A percentile compares a stretch with the other conserved stretches of the same genome.
Conservation (phyloP, 2,797 vertebrate genomes). For the Lophius americanus region DNA sequence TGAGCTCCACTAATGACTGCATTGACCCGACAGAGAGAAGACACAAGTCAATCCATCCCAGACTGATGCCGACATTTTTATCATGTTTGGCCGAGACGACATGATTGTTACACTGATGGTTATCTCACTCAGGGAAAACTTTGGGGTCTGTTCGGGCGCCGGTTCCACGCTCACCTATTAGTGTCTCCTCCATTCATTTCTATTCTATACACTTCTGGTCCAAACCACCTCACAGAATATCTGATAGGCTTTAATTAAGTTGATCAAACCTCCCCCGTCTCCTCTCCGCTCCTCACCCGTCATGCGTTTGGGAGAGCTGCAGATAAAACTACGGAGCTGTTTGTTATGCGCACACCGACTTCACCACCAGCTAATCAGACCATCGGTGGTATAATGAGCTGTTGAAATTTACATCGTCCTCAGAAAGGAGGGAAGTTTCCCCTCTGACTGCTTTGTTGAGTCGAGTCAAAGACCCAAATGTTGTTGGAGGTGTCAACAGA, state of each 20-base stretch:
- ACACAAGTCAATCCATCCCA: slow-evolving; percentile 40
- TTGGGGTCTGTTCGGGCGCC: slow-evolving; percentile 34
- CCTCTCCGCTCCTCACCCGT: slow-evolving; percentile 35
- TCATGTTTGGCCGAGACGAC: slow-evolving; percentile 40
- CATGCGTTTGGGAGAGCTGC: slow-evolving; percentile 74
- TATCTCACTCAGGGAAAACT: slow-evolving; percentile 28
- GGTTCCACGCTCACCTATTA: slow-evolving; percentile 49
- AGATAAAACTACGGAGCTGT: slow-evolving; percentile 84
- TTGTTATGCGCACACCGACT: slow-evolving; percentile 89
- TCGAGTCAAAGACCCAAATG: no score
- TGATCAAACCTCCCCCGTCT: slow-evolving; percentile 57
- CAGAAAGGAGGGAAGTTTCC: slow-evolving; percentile 31
- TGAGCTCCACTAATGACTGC: slow-evolving; percentile 38
- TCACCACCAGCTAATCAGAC: slow-evolving; percentile 89
- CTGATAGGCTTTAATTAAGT: slow-evolving; percentile 79
- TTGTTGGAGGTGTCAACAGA: no score
- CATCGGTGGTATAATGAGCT: slow-evolving; percentile 88
- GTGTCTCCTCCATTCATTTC: slow-evolving; percentile 53
- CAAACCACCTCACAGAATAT: slow-evolving; percentile 59
- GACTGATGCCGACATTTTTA: slow-evolving; percentile 43
- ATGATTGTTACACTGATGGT: slow-evolving; percentile 50
- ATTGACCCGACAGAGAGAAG: slow-evolving; percentile 39
- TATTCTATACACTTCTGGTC: slow-evolving; percentile 49
- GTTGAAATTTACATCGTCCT: slow-evolving; percentile 83
- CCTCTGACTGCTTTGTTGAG: slow-evolving; percentile 2